phyloP scores from a whole-genome alignment of 2,888 invertebrate species.

The Chrysolina haemoptera region DNA sequence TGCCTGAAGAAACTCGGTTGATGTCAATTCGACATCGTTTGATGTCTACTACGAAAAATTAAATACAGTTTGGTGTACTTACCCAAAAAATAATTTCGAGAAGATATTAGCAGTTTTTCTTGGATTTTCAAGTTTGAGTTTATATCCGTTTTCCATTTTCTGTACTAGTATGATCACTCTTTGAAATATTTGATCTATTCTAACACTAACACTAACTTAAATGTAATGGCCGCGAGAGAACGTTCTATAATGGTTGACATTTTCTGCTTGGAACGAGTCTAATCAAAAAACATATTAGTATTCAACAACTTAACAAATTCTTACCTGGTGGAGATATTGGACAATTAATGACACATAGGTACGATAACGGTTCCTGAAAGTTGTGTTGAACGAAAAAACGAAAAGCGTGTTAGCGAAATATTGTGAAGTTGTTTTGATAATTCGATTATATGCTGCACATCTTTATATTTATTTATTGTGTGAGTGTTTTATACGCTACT shows the following conservation, averaged over 20 bases:
- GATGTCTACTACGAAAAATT: too few species aligned
- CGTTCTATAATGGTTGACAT: not conserved
- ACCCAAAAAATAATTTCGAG: constrained; percentile 67
- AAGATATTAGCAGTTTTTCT: constrained; percentile 49
- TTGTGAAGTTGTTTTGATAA: too few species aligned
- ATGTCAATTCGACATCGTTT: too few species aligned
- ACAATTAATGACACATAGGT: not conserved
- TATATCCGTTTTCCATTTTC: constrained; percentile 51
- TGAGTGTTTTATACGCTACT: too few species aligned
- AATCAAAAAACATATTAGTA: not conserved
- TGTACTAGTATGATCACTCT: too few species aligned
- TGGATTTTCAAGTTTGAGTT: constrained; percentile 51
- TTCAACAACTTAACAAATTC: not conserved
- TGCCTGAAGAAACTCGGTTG: too few species aligned
- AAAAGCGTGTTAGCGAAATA: too few species aligned
- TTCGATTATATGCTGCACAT: too few species aligned
- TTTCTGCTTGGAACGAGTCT: not conserved
- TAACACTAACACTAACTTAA: not conserved
- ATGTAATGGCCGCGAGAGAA: not conserved
- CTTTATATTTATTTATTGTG: too few species aligned
- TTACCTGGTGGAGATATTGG: not conserved
- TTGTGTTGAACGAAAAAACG: too few species aligned
- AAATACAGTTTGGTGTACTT: constrained; percentile 38
- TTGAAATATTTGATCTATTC: not conserved
- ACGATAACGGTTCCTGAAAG: too few species aligned